Evolutionary conservation across 2,113 vertebrate species (phyloP), one percentile per base, ranked within the genome.

Genomic region (Poeciliopsis retropinna): DNA sequence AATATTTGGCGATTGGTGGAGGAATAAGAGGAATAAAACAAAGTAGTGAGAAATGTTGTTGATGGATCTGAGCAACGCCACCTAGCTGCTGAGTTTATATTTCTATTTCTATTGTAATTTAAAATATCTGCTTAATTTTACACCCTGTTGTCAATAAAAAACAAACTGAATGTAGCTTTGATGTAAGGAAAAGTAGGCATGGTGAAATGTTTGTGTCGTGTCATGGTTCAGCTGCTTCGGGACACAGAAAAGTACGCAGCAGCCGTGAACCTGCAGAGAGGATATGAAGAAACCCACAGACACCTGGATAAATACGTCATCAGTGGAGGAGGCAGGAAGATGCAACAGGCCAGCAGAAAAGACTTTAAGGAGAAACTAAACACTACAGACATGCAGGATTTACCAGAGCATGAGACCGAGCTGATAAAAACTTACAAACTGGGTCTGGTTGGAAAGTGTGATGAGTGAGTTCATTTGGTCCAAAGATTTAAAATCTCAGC

Each of bases 241-340:
- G 25, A 73, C 29, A n/a, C 10, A 11, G 5, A 7, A 29, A 51
- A 14, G 27, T 73, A 64, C 1, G 29, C 30, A 14, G 22, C 61
- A 11, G 71, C n/a, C n/a, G 25, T 73, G 30, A 64, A 64, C 41
- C 62, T 73, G 62, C 71, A 73, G 41, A 32, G 25, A 64, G 62
- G 71, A 32, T 73, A 73, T 34, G 71, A 73, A n/a, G 29, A 31
- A 31, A 19, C 62, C 3, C 47, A n/a, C 62, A 32, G 0, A 12
- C 12, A 41, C 0, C 29, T 39, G 5, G 12, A 9, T 11, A 73
- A 73, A 34, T 73, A 64, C 25, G 3, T 13, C 12, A 54, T 73
- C 25, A 1, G 8, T 5, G 71, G 71, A 64, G 71, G 71, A 54
- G 22, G 62, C 9, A 17, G 4, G 11, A 54, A 73, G 41, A 34